These are phyloP conservation scores for Zelleria hepariella DNA, from an alignment of 2,888 invertebrate species.

Conservation along the genomic window DNA sequence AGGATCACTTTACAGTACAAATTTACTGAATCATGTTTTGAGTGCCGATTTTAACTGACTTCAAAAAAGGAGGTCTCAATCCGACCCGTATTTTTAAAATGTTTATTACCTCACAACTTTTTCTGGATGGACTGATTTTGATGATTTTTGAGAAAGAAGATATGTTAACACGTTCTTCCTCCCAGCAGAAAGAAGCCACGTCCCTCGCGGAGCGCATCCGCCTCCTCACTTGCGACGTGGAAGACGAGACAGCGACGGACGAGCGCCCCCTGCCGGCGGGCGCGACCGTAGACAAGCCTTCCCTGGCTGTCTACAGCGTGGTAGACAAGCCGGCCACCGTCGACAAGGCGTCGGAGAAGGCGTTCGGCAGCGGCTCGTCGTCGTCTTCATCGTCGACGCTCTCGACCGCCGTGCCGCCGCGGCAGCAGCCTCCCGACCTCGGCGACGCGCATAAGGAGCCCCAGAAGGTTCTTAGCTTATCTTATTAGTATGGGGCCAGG, in stretches of 20 bases:
- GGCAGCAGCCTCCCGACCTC: constrained; percentile 53
- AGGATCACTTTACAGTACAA: no score
- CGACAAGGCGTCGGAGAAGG: constrained; percentile 58
- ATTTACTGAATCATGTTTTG: no score
- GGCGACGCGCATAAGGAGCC: constrained; percentile 57
- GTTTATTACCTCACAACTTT: no score
- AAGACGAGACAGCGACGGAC: constrained; percentile 73
- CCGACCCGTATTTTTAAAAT: no score
- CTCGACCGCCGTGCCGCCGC: constrained; percentile 34
- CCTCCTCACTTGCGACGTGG: constrained; percentile 87
- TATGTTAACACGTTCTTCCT: neutral
- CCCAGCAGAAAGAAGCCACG: constrained; percentile 73
- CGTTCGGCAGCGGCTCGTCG: constrained; percentile 69
- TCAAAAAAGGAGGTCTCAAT: no score
- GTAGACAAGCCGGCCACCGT: constrained; percentile 60
- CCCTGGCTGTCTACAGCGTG: no score
- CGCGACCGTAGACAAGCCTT: constrained; percentile 75
- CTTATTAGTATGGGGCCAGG: no score
- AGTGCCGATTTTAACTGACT: no score
- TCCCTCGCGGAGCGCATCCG: constrained; percentile 89
- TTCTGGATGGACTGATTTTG: no score
- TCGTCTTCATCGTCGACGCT: constrained; percentile 59
- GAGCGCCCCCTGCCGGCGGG: constrained; percentile 77
- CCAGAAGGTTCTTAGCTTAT: constrained; percentile 50
- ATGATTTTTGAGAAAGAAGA: no score